A percentile compares a stretch with the other conserved stretches of the same genome.
Conservation (phyloP, 2,888 invertebrate genomes). For the Eledone cirrhosa region DNA sequence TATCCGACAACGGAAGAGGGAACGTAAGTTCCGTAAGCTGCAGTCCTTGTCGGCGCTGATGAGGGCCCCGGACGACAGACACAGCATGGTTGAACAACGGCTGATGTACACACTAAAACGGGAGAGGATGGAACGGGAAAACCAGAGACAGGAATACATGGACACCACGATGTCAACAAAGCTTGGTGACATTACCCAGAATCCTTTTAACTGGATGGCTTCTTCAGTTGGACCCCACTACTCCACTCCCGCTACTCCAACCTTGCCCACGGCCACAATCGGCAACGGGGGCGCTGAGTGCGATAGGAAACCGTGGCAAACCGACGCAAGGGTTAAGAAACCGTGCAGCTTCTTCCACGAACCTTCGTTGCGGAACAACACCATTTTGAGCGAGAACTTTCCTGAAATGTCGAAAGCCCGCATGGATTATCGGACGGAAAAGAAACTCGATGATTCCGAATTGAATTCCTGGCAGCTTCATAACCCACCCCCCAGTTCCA, state of each 20-base stretch:
- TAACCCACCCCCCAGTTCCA: not conserved
- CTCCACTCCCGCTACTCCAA: not conserved
- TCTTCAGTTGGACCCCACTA: not conserved
- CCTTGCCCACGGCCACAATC: not conserved
- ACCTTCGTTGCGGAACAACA: not conserved
- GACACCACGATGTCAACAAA: too few relatives aligned
- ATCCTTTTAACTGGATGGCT: too few relatives aligned
- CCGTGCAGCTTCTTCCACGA: slow-evolving; percentile 17
- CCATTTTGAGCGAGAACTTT: not conserved
- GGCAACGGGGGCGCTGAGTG: too few relatives aligned
- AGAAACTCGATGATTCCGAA: too few relatives aligned
- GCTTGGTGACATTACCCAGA: too few relatives aligned
- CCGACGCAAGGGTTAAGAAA: not conserved
- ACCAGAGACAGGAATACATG: too few relatives aligned
- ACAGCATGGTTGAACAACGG: not conserved
- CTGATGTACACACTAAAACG: too few relatives aligned
- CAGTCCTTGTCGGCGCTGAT: slow-evolving; percentile 8
- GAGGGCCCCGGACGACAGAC: slow-evolving; percentile 4
- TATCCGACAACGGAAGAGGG: not conserved
- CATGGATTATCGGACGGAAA: not conserved
- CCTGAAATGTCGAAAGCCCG: not conserved
- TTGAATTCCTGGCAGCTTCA: not conserved
- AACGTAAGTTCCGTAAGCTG: slow-evolving; percentile 19
- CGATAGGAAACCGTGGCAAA: not conserved
- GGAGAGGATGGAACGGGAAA: too few relatives aligned